Evolutionary conservation across 2,888 invertebrate genomes (phyloP).

Genomic region (Lithophane socia): DNA sequence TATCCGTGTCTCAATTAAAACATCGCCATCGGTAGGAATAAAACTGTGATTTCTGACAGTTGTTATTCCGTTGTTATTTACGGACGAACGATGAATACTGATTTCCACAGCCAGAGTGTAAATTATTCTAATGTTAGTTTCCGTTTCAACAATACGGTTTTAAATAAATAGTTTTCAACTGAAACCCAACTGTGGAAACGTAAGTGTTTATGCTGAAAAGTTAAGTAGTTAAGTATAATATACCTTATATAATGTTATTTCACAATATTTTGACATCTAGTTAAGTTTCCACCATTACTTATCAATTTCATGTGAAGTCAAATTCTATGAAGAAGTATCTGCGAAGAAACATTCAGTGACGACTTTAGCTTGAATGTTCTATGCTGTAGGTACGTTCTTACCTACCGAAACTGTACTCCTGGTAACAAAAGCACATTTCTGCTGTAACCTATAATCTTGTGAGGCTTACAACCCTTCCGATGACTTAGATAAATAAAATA

Average conservation of each 20-base stretch:
- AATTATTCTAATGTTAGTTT: background rate
- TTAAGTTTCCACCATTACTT: background rate
- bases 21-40: background rate
- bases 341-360: background rate
- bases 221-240: background rate
- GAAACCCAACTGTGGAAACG: background rate
- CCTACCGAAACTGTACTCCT: too few relatives aligned
- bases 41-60: background rate
- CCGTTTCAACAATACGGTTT: background rate
- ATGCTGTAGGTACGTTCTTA: too few relatives aligned
- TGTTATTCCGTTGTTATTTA: constrained; percentile 11
- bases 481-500: too few relatives aligned
- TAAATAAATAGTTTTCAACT: background rate
- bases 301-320: background rate
- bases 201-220: background rate
- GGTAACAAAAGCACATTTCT: too few relatives aligned
- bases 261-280: background rate
- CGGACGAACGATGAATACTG: constrained; percentile 6
- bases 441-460: background rate
- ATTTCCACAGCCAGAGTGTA: background rate
- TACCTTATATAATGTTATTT: background rate
- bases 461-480: background rate
- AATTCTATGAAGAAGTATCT: too few relatives aligned
- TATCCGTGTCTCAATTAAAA: background rate
- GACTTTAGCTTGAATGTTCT: too few relatives aligned